phyloP scores from a whole-genome alignment of 2,888 invertebrate species.

The Dynastes hyllus region DNA sequence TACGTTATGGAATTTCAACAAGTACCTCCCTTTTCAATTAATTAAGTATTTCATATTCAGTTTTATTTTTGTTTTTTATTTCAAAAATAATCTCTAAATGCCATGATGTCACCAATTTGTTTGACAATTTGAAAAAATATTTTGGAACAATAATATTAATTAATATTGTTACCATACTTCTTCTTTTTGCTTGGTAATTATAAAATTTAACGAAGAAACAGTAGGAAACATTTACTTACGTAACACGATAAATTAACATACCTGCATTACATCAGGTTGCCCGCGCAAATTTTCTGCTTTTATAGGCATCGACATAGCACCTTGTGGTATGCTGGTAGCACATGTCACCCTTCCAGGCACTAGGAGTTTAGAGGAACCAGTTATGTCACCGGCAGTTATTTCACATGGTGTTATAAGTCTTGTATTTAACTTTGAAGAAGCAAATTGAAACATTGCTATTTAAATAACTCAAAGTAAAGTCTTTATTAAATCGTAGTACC shows the following conservation, averaged over 20 bases:
- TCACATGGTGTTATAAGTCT: slow-evolving; percentile 49
- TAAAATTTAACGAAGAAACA: neutral
- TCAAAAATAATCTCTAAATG: no score
- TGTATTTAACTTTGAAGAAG: slow-evolving; percentile 25
- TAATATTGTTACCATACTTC: no score
- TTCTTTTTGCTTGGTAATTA: neutral
- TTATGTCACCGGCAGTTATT: slow-evolving; percentile 61
- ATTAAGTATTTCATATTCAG: no score
- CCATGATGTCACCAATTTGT: no score
- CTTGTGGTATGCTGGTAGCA: slow-evolving; percentile 65
- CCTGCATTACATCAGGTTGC: slow-evolving; percentile 67
- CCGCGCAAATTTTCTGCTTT: slow-evolving; percentile 64
- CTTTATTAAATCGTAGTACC: slow-evolving; percentile 27
- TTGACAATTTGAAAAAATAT: no score
- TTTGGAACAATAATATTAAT: no score
- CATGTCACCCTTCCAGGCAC: slow-evolving; percentile 68
- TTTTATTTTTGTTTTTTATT: no score
- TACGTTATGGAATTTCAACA: no score
- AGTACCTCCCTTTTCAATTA: no score
- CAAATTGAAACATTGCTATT: slow-evolving; percentile 30
- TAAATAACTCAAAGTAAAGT: neutral
- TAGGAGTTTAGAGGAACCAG: slow-evolving; percentile 64
- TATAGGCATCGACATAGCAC: slow-evolving; percentile 64
- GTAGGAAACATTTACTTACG: neutral
- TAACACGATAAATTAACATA: slow-evolving; percentile 56